A percentile compares a stretch with the other conserved stretches of the same genome.
These are phyloP conservation scores for Rhinella marina DNA, from an alignment of 2,797 vertebrate species.

Conservation along the genomic window DNA sequence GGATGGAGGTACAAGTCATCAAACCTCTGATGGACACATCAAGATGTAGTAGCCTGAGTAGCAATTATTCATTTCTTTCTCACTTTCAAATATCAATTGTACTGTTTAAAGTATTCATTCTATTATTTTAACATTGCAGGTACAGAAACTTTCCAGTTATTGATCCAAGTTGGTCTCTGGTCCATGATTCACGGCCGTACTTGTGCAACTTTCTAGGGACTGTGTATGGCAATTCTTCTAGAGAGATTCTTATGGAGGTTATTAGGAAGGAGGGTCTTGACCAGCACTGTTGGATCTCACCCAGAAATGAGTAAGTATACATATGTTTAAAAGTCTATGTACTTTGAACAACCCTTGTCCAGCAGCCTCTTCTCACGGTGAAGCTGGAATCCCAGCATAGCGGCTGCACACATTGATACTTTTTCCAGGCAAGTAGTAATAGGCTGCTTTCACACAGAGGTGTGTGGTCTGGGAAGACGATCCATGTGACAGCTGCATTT, in stretches of 20 bases:
- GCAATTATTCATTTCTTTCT: too few relatives aligned
- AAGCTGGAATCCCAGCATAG: background rate
- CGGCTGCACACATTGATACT: background rate
- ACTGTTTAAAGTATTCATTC: background rate
- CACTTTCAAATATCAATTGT: too few relatives aligned
- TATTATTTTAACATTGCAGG: constrained; percentile 72
- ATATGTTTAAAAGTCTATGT: background rate
- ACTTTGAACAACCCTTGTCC: background rate
- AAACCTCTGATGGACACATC: too few relatives aligned
- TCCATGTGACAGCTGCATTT: too few relatives aligned
- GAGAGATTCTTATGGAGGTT: constrained; percentile 86
- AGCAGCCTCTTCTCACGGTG: background rate
- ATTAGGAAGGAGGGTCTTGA: constrained; percentile 82
- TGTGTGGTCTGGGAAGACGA: too few relatives aligned
- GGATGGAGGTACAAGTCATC: too few relatives aligned
- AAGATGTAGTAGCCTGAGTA: too few relatives aligned
- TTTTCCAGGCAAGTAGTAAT: background rate
- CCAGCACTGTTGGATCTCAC: constrained; percentile 86
- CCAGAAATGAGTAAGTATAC: constrained; percentile 88
- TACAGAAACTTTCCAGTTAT: constrained; percentile 93
- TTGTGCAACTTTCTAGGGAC: constrained; percentile 97
- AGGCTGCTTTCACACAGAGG: too few relatives aligned
- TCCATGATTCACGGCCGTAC: constrained; percentile 85
- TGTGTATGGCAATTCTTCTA: constrained; percentile 93
- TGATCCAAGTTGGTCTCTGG: constrained; percentile 84